These are phyloP conservation scores for Probosciger aterrimus DNA, from an alignment of 2,113 vertebrate species.

Conservation along the genomic window DNA sequence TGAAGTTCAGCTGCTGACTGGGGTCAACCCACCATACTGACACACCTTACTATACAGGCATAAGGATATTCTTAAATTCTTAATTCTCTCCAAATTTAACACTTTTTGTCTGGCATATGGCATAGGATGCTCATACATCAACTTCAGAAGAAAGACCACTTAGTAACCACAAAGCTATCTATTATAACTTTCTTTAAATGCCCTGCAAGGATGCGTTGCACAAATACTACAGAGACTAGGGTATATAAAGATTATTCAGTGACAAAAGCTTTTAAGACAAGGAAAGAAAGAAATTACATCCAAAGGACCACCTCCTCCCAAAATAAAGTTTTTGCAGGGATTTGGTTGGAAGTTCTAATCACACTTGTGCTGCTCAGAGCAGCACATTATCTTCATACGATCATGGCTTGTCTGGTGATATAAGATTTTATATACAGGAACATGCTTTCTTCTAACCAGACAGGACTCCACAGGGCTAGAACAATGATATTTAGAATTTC, in stretches of 20 bases:
- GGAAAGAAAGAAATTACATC: neutral
- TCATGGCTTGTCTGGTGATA: neutral
- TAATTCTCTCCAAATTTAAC: neutral
- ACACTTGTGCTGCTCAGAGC: neutral
- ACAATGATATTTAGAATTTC: neutral
- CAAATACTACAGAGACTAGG: neutral
- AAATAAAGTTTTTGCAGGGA: neutral
- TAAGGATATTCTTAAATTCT: rapidly evolving
- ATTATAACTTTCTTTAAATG: neutral
- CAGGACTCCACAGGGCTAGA: neutral
- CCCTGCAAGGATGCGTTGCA: neutral
- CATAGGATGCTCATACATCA: neutral
- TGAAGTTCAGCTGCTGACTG: neutral
- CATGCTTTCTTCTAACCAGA: neutral
- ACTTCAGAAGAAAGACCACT: neutral
- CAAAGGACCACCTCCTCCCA: rapidly evolving
- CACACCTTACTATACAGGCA: neutral
- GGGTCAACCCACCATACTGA: neutral
- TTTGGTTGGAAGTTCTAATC: neutral
- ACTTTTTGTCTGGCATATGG: neutral
- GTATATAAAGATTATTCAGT: neutral
- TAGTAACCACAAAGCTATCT: neutral
- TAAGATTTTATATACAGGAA: neutral
- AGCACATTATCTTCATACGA: neutral
- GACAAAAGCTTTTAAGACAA: neutral